Conservation (phyloP, 2,797 vertebrate genomes). For the Pyrocephalus nanus region DNA sequence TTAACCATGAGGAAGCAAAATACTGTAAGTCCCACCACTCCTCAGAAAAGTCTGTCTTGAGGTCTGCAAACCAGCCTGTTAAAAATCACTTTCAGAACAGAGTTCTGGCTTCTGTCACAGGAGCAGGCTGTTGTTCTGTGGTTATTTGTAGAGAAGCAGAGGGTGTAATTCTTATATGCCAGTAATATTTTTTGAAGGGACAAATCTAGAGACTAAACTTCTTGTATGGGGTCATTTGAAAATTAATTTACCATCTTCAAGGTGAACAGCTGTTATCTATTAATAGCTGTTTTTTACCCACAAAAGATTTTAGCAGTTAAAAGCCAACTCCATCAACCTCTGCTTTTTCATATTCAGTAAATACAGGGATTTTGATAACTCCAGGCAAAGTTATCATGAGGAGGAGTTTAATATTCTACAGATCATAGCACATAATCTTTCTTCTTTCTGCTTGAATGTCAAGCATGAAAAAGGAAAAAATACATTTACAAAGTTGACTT, state of each 20-base stretch:
- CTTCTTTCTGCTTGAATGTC: conserved; percentile 44
- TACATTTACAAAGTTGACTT: conserved; percentile 15
- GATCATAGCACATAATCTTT: conserved; percentile 36
- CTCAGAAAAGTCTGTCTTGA: not conserved
- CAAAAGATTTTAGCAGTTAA: conserved; percentile 26
- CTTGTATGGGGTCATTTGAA: not conserved
- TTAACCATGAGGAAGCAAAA: not conserved
- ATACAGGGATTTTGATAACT: conserved; percentile 54
- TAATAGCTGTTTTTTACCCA: conserved; percentile 31
- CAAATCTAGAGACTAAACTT: not conserved
- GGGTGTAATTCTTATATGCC: not conserved
- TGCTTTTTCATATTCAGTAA: conserved; percentile 48
- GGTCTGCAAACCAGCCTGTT: not conserved
- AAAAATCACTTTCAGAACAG: not conserved
- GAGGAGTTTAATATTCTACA: conserved; percentile 54
- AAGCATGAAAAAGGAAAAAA: conserved; percentile 28
- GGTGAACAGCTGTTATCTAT: conserved; percentile 12
- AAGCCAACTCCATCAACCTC: conserved; percentile 26
- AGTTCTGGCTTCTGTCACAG: not conserved
- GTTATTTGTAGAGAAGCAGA: not conserved
- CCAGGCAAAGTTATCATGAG: not conserved
- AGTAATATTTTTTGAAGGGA: not conserved
- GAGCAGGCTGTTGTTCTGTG: not conserved
- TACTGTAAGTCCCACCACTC: not conserved
- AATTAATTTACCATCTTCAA: conserved; percentile 13